Conservation (phyloP, 92 coral and sea anemone species). For the Galaxea fascicularis region DNA sequence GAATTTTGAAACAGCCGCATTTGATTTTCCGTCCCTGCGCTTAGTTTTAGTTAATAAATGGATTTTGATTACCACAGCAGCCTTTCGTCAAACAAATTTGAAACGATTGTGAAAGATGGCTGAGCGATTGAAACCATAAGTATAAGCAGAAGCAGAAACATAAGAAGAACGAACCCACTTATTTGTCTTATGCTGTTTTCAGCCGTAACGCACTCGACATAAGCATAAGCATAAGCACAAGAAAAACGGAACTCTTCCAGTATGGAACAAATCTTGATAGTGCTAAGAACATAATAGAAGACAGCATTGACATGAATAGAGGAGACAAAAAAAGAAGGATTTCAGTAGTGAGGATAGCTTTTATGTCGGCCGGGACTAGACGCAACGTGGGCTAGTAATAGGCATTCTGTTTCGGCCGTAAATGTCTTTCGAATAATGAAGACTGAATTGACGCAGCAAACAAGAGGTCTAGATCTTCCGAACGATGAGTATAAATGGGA, state of each 20-base stretch:
- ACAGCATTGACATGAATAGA: background rate
- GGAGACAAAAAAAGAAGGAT: conserved; percentile 6
- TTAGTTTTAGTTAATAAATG: no score
- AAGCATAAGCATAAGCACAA: no score
- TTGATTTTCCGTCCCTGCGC: no score
- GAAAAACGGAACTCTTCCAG: background rate
- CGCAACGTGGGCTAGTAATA: conserved; percentile 25
- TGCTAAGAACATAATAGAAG: conserved; percentile 2
- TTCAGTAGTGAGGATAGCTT: conserved; percentile 54
- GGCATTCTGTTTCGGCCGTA: conserved; percentile 51
- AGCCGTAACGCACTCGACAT: no score
- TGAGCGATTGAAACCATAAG: no score
- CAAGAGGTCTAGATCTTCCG: background rate
- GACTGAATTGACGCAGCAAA: conserved; percentile 10
- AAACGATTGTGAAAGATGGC: no score
- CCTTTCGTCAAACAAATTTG: no score
- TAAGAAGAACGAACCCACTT: no score
- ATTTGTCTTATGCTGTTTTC: no score
- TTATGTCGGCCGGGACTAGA: conserved; percentile 27
- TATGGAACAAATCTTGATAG: conserved; percentile 20
- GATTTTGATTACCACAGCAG: no score
- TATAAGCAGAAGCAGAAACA: no score
- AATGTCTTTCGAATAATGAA: conserved; percentile 50
- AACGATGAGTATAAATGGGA: conserved; percentile 12
- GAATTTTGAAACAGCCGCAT: no score